Conservation (phyloP, 1,140 invertebrate species). For the Rhagoletis pomonella region DNA sequence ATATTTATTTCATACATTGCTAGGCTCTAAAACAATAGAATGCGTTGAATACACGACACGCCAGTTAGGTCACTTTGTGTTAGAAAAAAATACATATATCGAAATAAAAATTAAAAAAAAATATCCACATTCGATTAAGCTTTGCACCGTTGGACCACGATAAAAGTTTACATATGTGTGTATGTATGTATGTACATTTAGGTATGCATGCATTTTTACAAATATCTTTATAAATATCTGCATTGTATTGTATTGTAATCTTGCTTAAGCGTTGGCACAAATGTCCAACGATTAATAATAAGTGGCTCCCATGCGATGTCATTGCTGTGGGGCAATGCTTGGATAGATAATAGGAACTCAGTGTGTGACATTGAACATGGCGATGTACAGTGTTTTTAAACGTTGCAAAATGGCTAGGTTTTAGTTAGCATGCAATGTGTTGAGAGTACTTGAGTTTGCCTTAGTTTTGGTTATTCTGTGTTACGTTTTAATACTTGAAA, state of each 20-base stretch:
- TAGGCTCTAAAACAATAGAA: too few relatives aligned
- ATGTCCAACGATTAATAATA: constrained; percentile 45
- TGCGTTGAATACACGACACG: background rate
- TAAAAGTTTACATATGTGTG: background rate
- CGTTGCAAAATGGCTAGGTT: too few relatives aligned
- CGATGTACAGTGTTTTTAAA: too few relatives aligned
- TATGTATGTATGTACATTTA: background rate
- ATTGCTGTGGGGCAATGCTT: background rate
- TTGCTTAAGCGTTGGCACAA: constrained; percentile 24
- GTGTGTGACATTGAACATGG: background rate
- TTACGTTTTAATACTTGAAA: too few relatives aligned
- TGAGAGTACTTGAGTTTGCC: too few relatives aligned
- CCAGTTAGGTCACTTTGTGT: constrained; percentile 20
- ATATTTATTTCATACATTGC: too few relatives aligned
- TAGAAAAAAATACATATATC: background rate
- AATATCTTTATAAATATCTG: constrained; percentile 18
- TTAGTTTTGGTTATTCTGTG: too few relatives aligned
- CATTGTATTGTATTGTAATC: background rate
- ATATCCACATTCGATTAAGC: background rate
- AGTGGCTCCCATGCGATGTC: constrained; percentile 1
- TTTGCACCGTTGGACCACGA: background rate
- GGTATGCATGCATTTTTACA: background rate
- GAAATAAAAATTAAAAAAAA: background rate
- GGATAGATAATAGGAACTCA: background rate
- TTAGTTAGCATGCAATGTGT: too few relatives aligned